Evolutionary conservation across 2,888 invertebrate genomes (phyloP).

Genomic region (Ectobius pallidus): DNA sequence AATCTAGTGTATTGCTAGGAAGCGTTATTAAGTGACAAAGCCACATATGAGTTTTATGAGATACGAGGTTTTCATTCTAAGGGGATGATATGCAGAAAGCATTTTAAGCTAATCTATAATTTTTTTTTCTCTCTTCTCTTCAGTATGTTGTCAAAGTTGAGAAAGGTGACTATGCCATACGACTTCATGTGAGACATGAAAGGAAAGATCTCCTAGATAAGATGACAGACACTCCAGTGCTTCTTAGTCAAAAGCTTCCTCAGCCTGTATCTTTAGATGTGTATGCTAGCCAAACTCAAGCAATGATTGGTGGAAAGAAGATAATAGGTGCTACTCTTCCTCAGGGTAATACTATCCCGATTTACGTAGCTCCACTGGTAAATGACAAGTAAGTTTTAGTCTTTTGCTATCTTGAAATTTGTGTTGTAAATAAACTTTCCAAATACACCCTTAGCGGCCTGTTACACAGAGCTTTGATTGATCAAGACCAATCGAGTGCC

Average conservation of each 20-base stretch:
- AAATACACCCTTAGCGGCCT: neutral
- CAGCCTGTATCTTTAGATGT: slow-evolving; percentile 75
- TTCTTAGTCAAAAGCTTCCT: slow-evolving; percentile 77
- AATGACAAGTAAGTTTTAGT: slow-evolving; percentile 79
- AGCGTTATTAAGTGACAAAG: too few relatives aligned
- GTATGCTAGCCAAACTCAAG: slow-evolving; percentile 72
- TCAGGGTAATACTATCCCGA: slow-evolving; percentile 68
- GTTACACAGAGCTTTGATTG: too few relatives aligned
- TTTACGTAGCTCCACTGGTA: slow-evolving; percentile 79
- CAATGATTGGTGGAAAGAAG: slow-evolving; percentile 79
- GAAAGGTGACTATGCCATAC: slow-evolving; percentile 91
- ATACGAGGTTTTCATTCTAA: too few relatives aligned
- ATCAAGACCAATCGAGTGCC: neutral
- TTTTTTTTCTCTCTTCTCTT: slow-evolving; percentile 46
- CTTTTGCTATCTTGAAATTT: neutral
- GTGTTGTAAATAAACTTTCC: too few relatives aligned
- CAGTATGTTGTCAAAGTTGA: slow-evolving; percentile 88
- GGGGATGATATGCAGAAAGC: too few relatives aligned
- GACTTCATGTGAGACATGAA: slow-evolving; percentile 90
- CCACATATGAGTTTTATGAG: too few relatives aligned
- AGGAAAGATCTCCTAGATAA: slow-evolving; percentile 83
- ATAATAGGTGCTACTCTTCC: slow-evolving; percentile 64
- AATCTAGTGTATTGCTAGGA: too few relatives aligned
- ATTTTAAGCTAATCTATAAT: too few relatives aligned
- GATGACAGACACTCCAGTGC: slow-evolving; percentile 77